phyloP scores from a whole-genome alignment of 2,113 vertebrate species.

The Eleginops maclovinus region DNA sequence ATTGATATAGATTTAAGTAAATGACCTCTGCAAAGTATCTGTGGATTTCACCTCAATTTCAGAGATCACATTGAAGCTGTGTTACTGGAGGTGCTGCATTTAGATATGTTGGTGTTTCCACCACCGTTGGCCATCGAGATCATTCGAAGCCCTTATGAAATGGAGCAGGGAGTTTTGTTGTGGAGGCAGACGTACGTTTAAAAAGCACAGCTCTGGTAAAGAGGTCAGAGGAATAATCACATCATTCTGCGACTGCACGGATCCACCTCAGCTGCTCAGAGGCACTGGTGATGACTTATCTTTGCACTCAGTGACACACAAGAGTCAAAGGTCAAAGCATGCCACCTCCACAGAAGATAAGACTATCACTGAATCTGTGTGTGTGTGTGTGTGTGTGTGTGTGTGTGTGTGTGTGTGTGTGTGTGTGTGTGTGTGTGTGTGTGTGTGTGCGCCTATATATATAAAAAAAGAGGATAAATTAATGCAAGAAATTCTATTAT shows the following conservation, averaged over 20 bases:
- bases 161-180: constrained; percentile 5
- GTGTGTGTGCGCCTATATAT: too few species aligned
- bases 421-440: constrained; percentile 16
- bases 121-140: neutral
- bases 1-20: constrained; percentile 49
- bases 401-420: constrained; percentile 9
- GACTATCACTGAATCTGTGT: constrained; percentile 23
- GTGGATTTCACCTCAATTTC: constrained; percentile 48
- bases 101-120: neutral
- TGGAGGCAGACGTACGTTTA: constrained; percentile 6
- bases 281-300: constrained; percentile 49
- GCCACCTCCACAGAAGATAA: constrained; percentile 27
- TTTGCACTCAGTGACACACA: constrained; percentile 25
- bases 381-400: constrained; percentile 10
- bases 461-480: constrained; percentile 39
- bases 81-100: neutral
- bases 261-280: constrained; percentile 26
- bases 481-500: constrained; percentile 44
- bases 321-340: constrained; percentile 39
- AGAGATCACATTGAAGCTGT: constrained; percentile 2
- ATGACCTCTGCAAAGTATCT: constrained; percentile 49
- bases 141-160: neutral
- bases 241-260: constrained; percentile 35
- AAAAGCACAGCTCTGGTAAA: constrained; percentile 25
- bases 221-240: constrained; percentile 56